A percentile compares a stretch with the other conserved stretches of the same genome.
Conservation (phyloP, 37 sponge, comb jelly and placozoan genomes). For the Crambe crambe region DNA sequence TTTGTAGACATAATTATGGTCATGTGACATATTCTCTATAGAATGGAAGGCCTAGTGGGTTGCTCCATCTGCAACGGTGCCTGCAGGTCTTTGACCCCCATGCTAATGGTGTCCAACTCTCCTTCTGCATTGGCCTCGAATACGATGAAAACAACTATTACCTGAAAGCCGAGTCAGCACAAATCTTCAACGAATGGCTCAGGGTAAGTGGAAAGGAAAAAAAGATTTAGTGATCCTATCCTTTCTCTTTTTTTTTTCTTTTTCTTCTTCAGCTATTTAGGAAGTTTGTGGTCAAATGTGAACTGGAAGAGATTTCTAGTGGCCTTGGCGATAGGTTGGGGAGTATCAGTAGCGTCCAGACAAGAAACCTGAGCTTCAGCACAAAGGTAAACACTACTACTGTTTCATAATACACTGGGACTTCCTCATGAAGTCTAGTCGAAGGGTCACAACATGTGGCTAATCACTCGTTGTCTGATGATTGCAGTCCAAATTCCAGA, state of each 20-base stretch:
- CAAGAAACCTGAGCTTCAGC: constrained; percentile 8
- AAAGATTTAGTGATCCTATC: neutral
- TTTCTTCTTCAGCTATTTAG: neutral
- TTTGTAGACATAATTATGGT: too few relatives aligned
- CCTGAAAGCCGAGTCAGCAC: constrained; percentile 40
- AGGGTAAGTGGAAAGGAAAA: constrained; percentile 8
- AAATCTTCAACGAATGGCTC: constrained; percentile 25
- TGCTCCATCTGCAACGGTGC: constrained; percentile 11
- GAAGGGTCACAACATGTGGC: too few relatives aligned
- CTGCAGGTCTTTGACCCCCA: constrained; percentile 20
- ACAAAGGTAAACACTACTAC: constrained; percentile 1
- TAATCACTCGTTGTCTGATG: too few relatives aligned
- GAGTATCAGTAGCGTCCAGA: constrained; percentile 4
- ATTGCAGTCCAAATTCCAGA: constrained; percentile 11
- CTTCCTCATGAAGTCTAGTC: too few relatives aligned
- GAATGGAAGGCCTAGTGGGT: constrained; percentile 15
- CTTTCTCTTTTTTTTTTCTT: neutral
- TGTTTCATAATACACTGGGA: too few relatives aligned
- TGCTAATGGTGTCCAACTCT: constrained; percentile 15
- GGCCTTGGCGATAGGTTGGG: neutral
- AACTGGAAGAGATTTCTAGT: neutral
- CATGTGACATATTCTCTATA: neutral
- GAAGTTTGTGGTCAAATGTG: constrained; percentile 15
- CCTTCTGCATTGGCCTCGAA: constrained; percentile 31
- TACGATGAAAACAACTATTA: neutral